phyloP scores from a whole-genome alignment of 2,888 invertebrate species.

The Drosophila paramelanica region DNA sequence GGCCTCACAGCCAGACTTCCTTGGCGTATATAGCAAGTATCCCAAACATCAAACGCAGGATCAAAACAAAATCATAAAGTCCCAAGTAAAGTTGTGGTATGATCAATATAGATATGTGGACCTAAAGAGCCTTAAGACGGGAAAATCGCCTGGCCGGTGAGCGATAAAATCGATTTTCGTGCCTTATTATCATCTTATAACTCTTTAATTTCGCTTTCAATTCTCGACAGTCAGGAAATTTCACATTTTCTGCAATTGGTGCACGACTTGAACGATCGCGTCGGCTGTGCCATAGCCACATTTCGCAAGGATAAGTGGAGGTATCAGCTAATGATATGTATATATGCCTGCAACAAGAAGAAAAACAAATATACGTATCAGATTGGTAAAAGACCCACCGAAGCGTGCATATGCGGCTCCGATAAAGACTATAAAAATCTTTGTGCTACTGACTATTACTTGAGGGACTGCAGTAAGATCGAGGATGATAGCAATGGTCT shows the following conservation, averaged over 20 bases:
- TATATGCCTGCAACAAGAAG: slow-evolving; percentile 24
- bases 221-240: not conserved
- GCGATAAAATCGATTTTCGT: not conserved
- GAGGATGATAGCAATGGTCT: not conserved
- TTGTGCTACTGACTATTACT: not conserved
- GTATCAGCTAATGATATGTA: slow-evolving; percentile 16
- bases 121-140: not conserved
- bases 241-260: slow-evolving; percentile 25
- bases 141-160: not conserved
- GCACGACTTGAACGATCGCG: slow-evolving; percentile 16
- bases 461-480: not conserved
- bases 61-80: not conserved
- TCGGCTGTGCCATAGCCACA: slow-evolving; percentile 20
- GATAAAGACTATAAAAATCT: slow-evolving; percentile 10
- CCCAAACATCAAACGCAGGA: not conserved
- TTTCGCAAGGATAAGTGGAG: fast-evolving
- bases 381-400: not conserved
- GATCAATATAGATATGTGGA: not conserved
- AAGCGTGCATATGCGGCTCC: not conserved
- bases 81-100: slow-evolving; percentile 20
- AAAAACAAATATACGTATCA: not conserved
- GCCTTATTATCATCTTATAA: too few relatives aligned
- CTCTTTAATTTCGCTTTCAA: too few relatives aligned
- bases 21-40: slow-evolving; percentile 14
- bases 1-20: slow-evolving; percentile 11